phyloP scores from a whole-genome alignment of 1,140 invertebrate genomes.

The Platyscapa corneri region DNA sequence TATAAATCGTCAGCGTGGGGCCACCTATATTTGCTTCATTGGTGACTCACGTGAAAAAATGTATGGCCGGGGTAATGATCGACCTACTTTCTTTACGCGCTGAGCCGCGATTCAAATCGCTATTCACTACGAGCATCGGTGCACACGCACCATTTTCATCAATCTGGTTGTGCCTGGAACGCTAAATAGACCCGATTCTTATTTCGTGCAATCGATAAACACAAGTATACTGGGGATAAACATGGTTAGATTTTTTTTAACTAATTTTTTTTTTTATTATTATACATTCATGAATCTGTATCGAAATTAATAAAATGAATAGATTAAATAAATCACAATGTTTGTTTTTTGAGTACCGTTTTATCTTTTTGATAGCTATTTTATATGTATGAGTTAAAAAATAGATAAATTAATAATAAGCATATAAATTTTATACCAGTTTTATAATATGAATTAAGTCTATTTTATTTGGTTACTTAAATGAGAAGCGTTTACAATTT shows the following conservation, averaged over 20 bases:
- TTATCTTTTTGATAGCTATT: too few species aligned
- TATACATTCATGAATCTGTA: too few species aligned
- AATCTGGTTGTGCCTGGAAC: background rate
- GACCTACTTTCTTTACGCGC: slow-evolving; percentile 5
- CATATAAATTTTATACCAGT: too few species aligned
- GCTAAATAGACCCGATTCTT: background rate
- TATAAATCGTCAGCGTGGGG: background rate
- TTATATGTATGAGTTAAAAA: too few species aligned
- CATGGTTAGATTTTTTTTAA: background rate
- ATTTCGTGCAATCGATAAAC: background rate
- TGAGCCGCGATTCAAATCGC: background rate
- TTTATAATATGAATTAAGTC: too few species aligned
- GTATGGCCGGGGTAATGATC: background rate
- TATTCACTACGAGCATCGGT: background rate
- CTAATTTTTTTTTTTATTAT: background rate
- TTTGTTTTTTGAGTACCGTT: too few species aligned
- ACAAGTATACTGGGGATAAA: background rate
- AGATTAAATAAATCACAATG: too few species aligned
- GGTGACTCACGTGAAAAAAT: slow-evolving; percentile 31
- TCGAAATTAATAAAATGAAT: too few species aligned
- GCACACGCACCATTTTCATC: background rate
- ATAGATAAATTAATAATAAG: too few species aligned
- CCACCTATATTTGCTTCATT: slow-evolving; percentile 3
- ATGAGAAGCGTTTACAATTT: too few species aligned
- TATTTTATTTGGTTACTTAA: too few species aligned